Evolutionary conservation across 2,113 vertebrate genomes (phyloP).

Genomic region (Takifugu bimaculatus): DNA sequence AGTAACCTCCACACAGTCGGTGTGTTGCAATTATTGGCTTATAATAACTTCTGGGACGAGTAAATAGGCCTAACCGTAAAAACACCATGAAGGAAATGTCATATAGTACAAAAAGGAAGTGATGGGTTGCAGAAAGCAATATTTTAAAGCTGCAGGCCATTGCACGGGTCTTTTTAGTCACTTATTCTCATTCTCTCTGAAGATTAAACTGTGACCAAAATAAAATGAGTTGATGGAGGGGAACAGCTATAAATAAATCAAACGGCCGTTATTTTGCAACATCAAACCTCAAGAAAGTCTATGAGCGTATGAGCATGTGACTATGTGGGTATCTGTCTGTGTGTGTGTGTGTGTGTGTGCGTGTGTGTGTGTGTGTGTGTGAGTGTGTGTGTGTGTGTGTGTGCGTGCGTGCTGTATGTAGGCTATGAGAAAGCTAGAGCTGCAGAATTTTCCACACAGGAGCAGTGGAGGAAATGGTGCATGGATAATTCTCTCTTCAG

Average conservation of each 20-base stretch:
- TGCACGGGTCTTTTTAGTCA: background rate
- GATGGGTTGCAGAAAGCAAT: background rate
- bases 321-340: constrained; percentile 2
- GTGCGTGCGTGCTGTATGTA: constrained; percentile 49
- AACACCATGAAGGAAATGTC: constrained; percentile 14
- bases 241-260: constrained; percentile 53
- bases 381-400: background rate
- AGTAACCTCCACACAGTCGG: constrained; percentile 37
- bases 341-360: background rate
- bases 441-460: constrained; percentile 61
- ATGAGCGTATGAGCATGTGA: background rate
- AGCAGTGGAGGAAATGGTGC: constrained; percentile 69
- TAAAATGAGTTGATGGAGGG: constrained; percentile 11
- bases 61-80: no score
- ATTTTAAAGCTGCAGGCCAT: background rate
- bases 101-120: constrained; percentile 4
- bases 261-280: constrained; percentile 33
- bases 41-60: no score
- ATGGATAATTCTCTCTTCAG: constrained; percentile 71
- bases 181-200: constrained; percentile 11
- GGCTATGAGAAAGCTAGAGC: constrained; percentile 53
- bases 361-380: background rate
- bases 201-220: constrained; percentile 9
- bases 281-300: constrained; percentile 35
- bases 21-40: constrained; percentile 19